Evolutionary conservation across 2,888 invertebrate genomes (phyloP).

Genomic region (Glyphotaelius pellucidus): DNA sequence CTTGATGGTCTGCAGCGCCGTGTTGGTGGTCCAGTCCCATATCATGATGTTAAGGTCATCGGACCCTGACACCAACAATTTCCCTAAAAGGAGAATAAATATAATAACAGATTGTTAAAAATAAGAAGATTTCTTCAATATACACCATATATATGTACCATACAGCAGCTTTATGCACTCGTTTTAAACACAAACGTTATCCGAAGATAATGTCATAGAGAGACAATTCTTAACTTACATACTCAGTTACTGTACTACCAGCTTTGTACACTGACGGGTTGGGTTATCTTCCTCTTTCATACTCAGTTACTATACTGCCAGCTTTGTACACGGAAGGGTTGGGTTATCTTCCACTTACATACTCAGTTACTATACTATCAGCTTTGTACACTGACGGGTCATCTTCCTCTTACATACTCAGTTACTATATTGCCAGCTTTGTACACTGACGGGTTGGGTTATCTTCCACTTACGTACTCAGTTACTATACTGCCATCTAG

Average conservation of each 20-base stretch:
- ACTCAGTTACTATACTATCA: no score
- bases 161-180: background rate
- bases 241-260: no score
- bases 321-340: no score
- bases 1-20: conserved; percentile 81
- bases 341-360: no score
- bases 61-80: conserved; percentile 90
- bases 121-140: background rate
- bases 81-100: conserved; percentile 71
- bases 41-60: conserved; percentile 92
- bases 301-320: no score
- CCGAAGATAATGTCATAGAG: background rate
- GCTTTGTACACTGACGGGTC: no score
- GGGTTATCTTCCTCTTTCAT: no score
- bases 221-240: background rate
- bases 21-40: conserved; percentile 93
- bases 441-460: background rate
- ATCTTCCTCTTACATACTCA: no score
- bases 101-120: background rate
- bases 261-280: no score
- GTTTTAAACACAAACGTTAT: background rate
- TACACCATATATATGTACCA: background rate
- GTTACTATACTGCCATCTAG: no score
- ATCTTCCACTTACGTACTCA: no score
- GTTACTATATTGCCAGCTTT: no score